phyloP scores from a whole-genome alignment of 2,797 vertebrate genomes.

The Poecilia wingei region DNA sequence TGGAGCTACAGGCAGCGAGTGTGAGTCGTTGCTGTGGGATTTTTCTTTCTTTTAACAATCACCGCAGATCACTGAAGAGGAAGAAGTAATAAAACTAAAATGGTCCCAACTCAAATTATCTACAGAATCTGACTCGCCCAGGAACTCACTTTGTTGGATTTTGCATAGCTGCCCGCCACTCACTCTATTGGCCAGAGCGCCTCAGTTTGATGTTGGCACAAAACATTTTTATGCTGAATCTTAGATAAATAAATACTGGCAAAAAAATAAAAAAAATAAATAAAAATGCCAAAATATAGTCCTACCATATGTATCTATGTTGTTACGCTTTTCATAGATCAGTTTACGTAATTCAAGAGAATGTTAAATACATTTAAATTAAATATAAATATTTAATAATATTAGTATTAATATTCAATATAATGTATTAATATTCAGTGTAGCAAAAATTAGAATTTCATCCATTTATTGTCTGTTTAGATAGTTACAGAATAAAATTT shows the following conservation, averaged over 20 bases:
- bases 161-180: constrained; percentile 8
- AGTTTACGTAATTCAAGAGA: not conserved
- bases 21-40: constrained; percentile 11
- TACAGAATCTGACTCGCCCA: constrained; percentile 32
- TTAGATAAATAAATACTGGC: not conserved
- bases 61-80: not conserved
- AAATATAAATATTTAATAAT: not conserved
- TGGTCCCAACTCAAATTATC: constrained; percentile 9
- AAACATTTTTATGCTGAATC: constrained; percentile 16
- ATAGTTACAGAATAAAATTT: not conserved
- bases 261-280: not conserved
- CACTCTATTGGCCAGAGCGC: constrained; percentile 23
- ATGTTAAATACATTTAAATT: not conserved
- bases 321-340: not conserved
- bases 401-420: too few species aligned
- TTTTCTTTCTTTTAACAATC: constrained; percentile 6
- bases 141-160: constrained; percentile 26
- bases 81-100: constrained; percentile 34
- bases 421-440: not conserved
- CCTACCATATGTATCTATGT: not conserved
- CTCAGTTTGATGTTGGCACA: constrained; percentile 27
- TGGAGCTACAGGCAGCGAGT: constrained; percentile 54
- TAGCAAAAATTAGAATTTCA: not conserved
- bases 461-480: not conserved
- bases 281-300: not conserved